Conservation (phyloP, 1,140 invertebrate species). For the Mesaphorura yosii region DNA sequence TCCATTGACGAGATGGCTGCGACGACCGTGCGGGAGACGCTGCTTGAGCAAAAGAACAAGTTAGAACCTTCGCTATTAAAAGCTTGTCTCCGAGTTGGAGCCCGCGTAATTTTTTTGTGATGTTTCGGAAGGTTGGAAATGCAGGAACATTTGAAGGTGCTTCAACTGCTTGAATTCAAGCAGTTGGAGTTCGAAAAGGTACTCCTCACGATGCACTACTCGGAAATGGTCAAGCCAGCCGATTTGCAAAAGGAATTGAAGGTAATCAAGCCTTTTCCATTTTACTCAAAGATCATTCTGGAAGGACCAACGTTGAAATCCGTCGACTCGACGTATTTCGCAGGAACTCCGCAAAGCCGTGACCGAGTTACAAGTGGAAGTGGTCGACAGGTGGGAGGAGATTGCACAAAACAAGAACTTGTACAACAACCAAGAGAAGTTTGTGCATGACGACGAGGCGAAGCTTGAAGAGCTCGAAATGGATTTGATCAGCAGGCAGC, state of each 20-base stretch:
- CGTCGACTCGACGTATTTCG: not conserved
- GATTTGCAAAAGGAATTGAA: conserved; percentile 26
- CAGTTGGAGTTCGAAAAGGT: conserved; percentile 29
- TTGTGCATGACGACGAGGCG: no score
- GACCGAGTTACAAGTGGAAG: conserved; percentile 26
- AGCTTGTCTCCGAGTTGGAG: not conserved
- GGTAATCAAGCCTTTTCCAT: conserved; percentile 6
- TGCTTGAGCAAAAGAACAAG: conserved; percentile 24
- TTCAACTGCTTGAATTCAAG: conserved; percentile 25
- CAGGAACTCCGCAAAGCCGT: conserved; percentile 17
- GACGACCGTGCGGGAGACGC: conserved; percentile 20
- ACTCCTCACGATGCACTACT: conserved; percentile 23
- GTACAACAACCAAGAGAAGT: conserved; percentile 20
- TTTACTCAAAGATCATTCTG: not conserved
- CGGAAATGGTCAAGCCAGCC: conserved; percentile 23
- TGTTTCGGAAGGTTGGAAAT: conserved; percentile 20
- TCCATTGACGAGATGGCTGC: conserved; percentile 27
- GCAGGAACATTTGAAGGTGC: conserved; percentile 19
- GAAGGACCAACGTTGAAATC: conserved; percentile 1
- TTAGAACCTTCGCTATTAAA: not conserved
- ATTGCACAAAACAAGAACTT: conserved; percentile 24
- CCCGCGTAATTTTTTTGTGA: not conserved
- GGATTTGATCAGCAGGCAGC: no score
- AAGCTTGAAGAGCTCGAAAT: no score
- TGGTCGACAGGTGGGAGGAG: conserved; percentile 24